Base-by-base conservation (phyloP, 1,140 invertebrate species). In the Cotesia vestalis region DNA sequence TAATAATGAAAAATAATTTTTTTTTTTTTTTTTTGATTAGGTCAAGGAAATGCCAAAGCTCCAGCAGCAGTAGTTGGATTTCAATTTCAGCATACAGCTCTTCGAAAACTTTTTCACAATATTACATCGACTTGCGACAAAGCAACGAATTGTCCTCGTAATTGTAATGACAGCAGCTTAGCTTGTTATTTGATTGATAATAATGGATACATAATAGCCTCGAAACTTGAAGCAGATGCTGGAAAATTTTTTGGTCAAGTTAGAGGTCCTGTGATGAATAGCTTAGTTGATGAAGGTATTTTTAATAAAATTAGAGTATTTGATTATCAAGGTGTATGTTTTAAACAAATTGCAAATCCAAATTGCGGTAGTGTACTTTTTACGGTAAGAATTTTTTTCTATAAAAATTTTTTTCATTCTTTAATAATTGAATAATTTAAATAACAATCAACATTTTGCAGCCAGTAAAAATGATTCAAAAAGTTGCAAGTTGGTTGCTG, bases 61-160 rank as follows among this genome's bases (percentile, higher is more conserved):
- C 95, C 96, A 2, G 95, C 92, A 0, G 96, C 95, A 1, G 96
- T 97, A 0, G 95, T 97, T n/a, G 96, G 96, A 17, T 93, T 95
- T 77, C 94, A 96, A 78, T 95, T 96, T 83, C 91, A 92, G 74
- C 94, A 96, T 76, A 90, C 90, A 14, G 90, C 92, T 3, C 88
- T 95, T 34, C 90, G 91, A 69, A 88, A 91, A 62, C 89, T 93
- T 73, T 96, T 96, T 81, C 91, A 90, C 62, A 95, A 95, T 76
- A 95, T 93, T 61, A 95, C 94, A 2, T 91, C 88, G 60, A 91
- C 79, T 51, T 85, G 83, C 63, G 89, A 91, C 52, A 82, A 81
- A 27, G 80, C 78, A 27, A 83, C 84, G 57, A 85, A 86, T 36
- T 92, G 91, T 73, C 81, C 86, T 36, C 87, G 86, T 75, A 93